Base-by-base conservation (phyloP, 2,888 invertebrate genomes). In the Imbricaverruca yamaguchii region DNA sequence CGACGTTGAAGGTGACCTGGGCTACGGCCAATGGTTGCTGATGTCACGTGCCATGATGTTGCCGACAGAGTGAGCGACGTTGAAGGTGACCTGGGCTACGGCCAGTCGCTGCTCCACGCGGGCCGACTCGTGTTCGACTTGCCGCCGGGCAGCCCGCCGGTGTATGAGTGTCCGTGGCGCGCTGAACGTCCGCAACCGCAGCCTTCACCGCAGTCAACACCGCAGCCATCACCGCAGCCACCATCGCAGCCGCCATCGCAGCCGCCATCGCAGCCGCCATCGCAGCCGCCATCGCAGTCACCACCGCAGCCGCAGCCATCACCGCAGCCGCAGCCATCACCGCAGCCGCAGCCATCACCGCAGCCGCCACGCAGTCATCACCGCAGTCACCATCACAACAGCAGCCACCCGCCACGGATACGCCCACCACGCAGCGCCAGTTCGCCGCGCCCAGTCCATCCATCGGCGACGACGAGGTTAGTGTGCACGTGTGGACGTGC, bases 101-200 rank as follows among this genome's bases (percentile, higher is more conserved):
- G 97, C 0, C 97, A 98, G 88, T 97, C 97, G 86, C 91, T 98
- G 85, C 88, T 98, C 53, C 95, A 96, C 86, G 91, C 93, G 82
- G 92, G 93, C 59, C 92, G 95, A 87, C 88, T 97, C 13, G 93
- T 97, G 79, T 96, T 97, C 87, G 94, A 96, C 84, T 95, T 95
- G 0, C 94, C 95, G 0, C 78, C 82, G 21, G 23, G 12, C 23
- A 78, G 57, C 15, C 78, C 57, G 11, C 78, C 78, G 77, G 55
- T 21, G 55, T 8, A 9, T 12, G 21, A 53, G 8, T 18, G 13
- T 18, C 77, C 55, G 53, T 55, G 55, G 77, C 7, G 9, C 39
- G 10, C 10, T 39, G 39, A 39, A 1, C 39, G 4, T 39, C 39
- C 39, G 4, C 39, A 39, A 39, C 39, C 39, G 39, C 39, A 39